Base-by-base conservation (phyloP, 2,888 invertebrate species). In the Aspidiotus rigidus region DNA sequence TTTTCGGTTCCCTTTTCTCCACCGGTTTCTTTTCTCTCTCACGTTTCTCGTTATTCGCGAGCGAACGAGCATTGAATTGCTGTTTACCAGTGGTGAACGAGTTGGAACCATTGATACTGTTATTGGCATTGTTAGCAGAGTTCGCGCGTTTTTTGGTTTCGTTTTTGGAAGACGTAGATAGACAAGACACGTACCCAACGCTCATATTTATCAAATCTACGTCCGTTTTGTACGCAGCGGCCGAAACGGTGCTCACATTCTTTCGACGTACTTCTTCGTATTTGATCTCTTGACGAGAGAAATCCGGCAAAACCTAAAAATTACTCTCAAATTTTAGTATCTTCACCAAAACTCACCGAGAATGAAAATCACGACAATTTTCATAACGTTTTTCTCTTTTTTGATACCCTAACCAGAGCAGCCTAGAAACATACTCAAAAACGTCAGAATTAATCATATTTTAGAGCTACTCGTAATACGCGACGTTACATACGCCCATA, bases 201-300 rank as follows among this genome's bases (percentile, higher is more conserved):
- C 55, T 67, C 40, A 49, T n/a, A 28, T 28, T 60, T 16, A 49
- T 39, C 9, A 67, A 28, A 44, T 67, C 67, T 40, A 67, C 59
- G 28, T 67, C 67, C 28, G 59, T 67, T 53, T 67, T 67, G 39
- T 67, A 67, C 44, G 60, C 53, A 15, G 44, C 49, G n/a, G 67
- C 41, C 28, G 57, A 28, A 9, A 42, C 39, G 7, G 60, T 59
- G 8, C 17, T 60, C 7, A 53, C 49, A 39, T 67, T 67, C 44
- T 67, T 67, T 6, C 40, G 13, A 10, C 60, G 59, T 28, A 67
- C 67, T 10, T 67, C 67, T 67, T 67, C 67, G 60, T 67, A 67
- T 49, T 49, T 42, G 15, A 67, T 59, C 11, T 49, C 67, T 59
- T 49, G 53, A 17, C 67, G 67, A 39, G 67, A 17, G 49, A 67